Evolutionary conservation across 2,888 invertebrate genomes (phyloP).

Genomic region (Achlya flavicornis): DNA sequence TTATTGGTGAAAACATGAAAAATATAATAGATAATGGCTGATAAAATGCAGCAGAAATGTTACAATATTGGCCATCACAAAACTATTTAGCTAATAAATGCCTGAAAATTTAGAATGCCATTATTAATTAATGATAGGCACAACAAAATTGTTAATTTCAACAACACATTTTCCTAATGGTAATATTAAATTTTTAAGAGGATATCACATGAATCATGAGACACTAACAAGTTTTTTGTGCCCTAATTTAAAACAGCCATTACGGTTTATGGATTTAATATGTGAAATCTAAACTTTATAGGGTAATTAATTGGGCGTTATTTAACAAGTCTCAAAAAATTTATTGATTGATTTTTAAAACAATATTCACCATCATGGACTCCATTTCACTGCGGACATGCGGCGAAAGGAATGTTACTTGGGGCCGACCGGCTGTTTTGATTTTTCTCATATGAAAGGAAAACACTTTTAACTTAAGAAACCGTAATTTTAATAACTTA

Average conservation of each 20-base stretch:
- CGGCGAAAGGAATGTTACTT: constrained; percentile 82
- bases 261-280: constrained; percentile 66
- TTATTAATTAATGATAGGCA: constrained; percentile 72
- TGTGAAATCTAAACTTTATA: constrained; percentile 63
- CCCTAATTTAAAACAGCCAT: constrained; percentile 76
- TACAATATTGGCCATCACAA: constrained; percentile 83
- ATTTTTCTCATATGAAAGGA: constrained; percentile 73
- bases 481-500: constrained; percentile 85
- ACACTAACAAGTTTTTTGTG: constrained; percentile 83
- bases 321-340: constrained; percentile 49
- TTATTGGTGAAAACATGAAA: constrained; percentile 85
- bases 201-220: constrained; percentile 77
- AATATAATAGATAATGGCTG: constrained; percentile 84
- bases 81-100: constrained; percentile 82
- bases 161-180: constrained; percentile 70
- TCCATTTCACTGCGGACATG: constrained; percentile 81
- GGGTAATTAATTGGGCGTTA: constrained; percentile 69
- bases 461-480: constrained; percentile 85
- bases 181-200: constrained; percentile 64
- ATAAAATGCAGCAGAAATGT: constrained; percentile 84
- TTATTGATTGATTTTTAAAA: constrained; percentile 64
- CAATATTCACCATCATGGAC: constrained; percentile 76
- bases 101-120: constrained; percentile 81
- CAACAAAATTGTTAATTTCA: constrained; percentile 82
- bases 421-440: constrained; percentile 78